These are phyloP conservation scores for Chascanopsetta lugubris DNA, from an alignment of 2,113 vertebrate genomes.

Conservation along the genomic window DNA sequence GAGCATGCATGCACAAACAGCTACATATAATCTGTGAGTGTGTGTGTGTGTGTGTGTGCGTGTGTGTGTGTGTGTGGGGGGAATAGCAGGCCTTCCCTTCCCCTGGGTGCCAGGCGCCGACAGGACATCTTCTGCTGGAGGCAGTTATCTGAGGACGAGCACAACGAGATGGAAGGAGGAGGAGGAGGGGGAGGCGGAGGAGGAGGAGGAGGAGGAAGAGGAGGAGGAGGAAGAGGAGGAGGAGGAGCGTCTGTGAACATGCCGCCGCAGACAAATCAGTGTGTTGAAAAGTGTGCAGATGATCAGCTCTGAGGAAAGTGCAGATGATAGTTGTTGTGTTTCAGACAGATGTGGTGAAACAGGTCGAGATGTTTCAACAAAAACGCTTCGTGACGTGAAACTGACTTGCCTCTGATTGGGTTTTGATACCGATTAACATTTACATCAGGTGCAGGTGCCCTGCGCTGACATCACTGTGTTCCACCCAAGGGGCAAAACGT, in stretches of 20 bases:
- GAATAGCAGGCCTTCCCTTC: conserved; percentile 62
- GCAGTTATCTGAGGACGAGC: conserved; percentile 76
- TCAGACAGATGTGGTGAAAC: not conserved
- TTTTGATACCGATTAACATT: no score
- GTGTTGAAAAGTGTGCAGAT: conserved; percentile 28
- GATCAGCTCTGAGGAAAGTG: not conserved
- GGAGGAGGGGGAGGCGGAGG: conserved; percentile 18
- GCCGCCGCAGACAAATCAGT: conserved; percentile 49
- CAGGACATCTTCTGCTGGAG: conserved; percentile 77
- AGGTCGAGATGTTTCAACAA: not conserved
- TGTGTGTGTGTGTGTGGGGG: conserved; percentile 40
- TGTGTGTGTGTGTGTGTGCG: conserved; percentile 11
- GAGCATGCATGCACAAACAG: conserved; percentile 28
- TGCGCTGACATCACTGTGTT: no score
- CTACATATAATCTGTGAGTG: conserved; percentile 28
- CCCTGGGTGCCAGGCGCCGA: conserved; percentile 72
- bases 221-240: conserved; percentile 4
- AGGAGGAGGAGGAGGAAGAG: conserved; percentile 8
- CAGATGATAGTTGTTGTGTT: not conserved
- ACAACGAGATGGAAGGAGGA: conserved; percentile 42
- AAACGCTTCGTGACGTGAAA: no score
- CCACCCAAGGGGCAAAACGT: no score
- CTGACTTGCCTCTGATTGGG: no score
- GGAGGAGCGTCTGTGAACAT: conserved; percentile 48
- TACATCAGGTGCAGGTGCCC: no score